Conservation (phyloP, 2,888 invertebrate species). For the Chrysolina oricalcia region DNA sequence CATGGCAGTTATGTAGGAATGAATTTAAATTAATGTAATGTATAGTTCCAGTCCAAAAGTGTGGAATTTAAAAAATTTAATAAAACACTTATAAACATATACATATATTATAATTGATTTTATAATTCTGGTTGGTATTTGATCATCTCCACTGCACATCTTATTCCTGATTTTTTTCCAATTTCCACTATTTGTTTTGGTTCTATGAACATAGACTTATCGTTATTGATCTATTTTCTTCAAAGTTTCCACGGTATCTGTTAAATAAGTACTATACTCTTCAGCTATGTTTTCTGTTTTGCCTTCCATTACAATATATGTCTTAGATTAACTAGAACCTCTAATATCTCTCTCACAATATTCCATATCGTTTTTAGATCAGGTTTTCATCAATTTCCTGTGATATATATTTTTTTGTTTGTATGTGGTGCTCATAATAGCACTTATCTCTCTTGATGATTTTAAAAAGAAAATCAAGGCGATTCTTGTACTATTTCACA, state of each 20-base stretch:
- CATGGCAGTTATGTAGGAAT: too few relatives aligned
- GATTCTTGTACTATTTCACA: slow-evolving; percentile 18
- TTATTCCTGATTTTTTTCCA: too few relatives aligned
- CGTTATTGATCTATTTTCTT: too few relatives aligned
- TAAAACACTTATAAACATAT: too few relatives aligned
- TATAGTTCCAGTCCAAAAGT: too few relatives aligned
- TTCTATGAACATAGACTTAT: too few relatives aligned
- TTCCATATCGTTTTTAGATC: not conserved
- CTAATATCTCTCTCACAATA: not conserved
- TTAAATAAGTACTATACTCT: not conserved
- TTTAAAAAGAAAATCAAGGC: slow-evolving; percentile 18
- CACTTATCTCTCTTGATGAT: not conserved
- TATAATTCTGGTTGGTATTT: too few relatives aligned
- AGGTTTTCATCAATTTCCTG: not conserved
- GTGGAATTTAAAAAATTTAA: too few relatives aligned
- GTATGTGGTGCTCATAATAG: slow-evolving; percentile 1
- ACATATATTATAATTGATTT: too few relatives aligned
- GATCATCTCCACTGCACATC: too few relatives aligned
- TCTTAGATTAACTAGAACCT: not conserved
- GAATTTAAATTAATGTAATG: too few relatives aligned
- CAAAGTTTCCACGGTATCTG: not conserved
- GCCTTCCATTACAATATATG: slow-evolving; percentile 2
- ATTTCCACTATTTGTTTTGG: too few relatives aligned
- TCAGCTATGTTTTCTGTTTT: slow-evolving; percentile 9
- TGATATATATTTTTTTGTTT: not conserved